Evolutionary conservation across 1,140 invertebrate genomes (phyloP).

Genomic region (Nephila pilipes): DNA sequence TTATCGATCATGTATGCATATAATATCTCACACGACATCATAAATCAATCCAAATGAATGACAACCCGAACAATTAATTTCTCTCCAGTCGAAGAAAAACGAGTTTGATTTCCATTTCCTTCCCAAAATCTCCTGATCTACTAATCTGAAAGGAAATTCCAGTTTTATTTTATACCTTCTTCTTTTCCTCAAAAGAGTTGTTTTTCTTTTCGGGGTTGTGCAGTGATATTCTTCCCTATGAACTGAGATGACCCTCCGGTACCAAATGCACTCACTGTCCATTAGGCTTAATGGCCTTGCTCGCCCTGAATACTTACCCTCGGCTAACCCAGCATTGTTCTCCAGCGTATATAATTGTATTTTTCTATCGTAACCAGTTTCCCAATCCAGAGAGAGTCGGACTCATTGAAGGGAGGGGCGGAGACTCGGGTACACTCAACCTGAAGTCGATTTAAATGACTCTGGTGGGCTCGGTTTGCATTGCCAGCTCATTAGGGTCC

Average conservation of each 20-base stretch:
- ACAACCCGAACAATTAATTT: not conserved
- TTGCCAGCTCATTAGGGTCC: slow-evolving; percentile 8
- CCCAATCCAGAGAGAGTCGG: not conserved
- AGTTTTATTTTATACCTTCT: not conserved
- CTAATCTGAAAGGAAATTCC: slow-evolving; percentile 14
- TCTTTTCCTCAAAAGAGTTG: not conserved
- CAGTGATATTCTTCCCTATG: slow-evolving; percentile 11
- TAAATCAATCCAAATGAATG: not conserved
- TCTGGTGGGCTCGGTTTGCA: slow-evolving; percentile 22
- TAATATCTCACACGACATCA: not conserved
- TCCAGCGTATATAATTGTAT: slow-evolving; percentile 53
- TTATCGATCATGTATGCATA: not conserved
- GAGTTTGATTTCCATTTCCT: not conserved
- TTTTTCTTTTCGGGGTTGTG: not conserved
- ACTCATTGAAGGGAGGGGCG: not conserved
- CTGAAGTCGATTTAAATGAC: slow-evolving; percentile 32
- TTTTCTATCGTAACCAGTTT: slow-evolving; percentile 56
- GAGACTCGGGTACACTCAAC: slow-evolving; percentile 41
- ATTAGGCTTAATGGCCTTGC: slow-evolving; percentile 65
- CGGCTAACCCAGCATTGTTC: slow-evolving; percentile 65
- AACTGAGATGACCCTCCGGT: slow-evolving; percentile 37
- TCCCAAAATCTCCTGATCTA: not conserved
- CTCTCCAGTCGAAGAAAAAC: not conserved
- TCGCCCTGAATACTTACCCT: slow-evolving; percentile 68
- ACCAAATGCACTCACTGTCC: slow-evolving; percentile 51